Conservation (phyloP, 2,797 vertebrate species). For the Antennarius maculatus region DNA sequence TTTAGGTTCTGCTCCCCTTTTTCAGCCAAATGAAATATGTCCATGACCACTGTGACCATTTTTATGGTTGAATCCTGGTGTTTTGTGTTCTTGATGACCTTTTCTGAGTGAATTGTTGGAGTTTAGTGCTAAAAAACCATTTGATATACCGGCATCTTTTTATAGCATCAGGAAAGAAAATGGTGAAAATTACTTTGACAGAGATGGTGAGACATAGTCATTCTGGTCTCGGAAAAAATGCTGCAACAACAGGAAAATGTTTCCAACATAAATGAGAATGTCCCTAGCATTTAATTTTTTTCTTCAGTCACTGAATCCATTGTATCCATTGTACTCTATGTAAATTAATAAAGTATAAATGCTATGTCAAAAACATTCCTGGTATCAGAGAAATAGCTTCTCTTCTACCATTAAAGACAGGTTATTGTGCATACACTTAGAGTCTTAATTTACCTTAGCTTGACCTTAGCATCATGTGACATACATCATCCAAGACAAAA, state of each 20-base stretch:
- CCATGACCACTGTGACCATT: not conserved
- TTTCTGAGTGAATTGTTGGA: constrained; percentile 2
- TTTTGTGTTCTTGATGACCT: constrained; percentile 21
- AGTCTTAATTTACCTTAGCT: not conserved
- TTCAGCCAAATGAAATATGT: not conserved
- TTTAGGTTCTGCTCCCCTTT: too few relatives aligned
- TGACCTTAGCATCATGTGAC: too few relatives aligned
- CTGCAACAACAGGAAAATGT: constrained; percentile 12
- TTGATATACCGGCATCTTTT: constrained; percentile 11
- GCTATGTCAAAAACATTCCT: constrained; percentile 12
- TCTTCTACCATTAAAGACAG: constrained; percentile 7
- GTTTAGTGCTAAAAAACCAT: not conserved
- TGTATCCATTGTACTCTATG: constrained; percentile 3
- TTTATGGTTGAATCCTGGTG: not conserved
- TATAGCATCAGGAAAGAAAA: constrained; percentile 3
- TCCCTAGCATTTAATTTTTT: not conserved
- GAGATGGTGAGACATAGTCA: not conserved
- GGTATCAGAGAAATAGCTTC: not conserved
- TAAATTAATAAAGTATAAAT: constrained; percentile 12
- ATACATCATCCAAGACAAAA: too few relatives aligned
- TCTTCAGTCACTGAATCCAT: not conserved
- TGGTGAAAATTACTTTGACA: not conserved
- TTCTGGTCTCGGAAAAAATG: not conserved
- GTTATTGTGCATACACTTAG: not conserved
- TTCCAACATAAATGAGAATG: not conserved